Evolutionary conservation across 2,113 vertebrate genomes (phyloP).

Genomic region (Nicator chloris): DNA sequence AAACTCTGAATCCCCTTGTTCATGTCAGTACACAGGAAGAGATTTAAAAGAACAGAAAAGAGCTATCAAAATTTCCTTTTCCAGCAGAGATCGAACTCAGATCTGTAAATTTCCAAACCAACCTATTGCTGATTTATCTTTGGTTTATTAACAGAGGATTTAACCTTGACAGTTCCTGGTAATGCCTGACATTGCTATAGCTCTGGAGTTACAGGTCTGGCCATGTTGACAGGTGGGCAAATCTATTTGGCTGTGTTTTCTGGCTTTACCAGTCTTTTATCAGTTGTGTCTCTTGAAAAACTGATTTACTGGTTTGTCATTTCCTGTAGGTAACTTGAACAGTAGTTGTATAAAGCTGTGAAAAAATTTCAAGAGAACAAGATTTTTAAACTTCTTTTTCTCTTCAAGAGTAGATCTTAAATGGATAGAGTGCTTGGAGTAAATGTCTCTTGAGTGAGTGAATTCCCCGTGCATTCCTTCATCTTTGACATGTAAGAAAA

Average conservation of each 20-base stretch:
- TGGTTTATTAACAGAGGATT: not conserved
- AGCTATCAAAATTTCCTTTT: not conserved
- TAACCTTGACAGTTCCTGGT: not conserved
- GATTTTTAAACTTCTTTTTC: not conserved
- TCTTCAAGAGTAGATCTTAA: not conserved
- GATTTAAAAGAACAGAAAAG: not conserved
- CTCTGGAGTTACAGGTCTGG: not conserved
- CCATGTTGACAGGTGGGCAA: not conserved
- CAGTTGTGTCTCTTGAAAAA: not conserved
- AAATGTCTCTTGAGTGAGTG: not conserved
- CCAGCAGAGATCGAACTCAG: not conserved
- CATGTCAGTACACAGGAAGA: not conserved
- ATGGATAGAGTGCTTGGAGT: not conserved
- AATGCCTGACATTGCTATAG: not conserved
- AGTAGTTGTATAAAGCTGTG: not conserved
- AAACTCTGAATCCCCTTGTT: not conserved
- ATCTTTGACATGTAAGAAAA: not conserved
- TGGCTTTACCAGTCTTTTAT: not conserved
- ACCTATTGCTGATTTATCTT: not conserved
- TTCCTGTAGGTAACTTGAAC: not conserved
- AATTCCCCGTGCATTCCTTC: not conserved
- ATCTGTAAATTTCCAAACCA: not conserved
- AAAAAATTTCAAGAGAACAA: not conserved
- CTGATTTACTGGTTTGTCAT: not conserved
- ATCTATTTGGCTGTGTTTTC: not conserved